Evolutionary conservation across 1,140 invertebrate species (phyloP), one percentile per base, ranked within the genome.

Genomic region (Nasonia vitripennis): DNA sequence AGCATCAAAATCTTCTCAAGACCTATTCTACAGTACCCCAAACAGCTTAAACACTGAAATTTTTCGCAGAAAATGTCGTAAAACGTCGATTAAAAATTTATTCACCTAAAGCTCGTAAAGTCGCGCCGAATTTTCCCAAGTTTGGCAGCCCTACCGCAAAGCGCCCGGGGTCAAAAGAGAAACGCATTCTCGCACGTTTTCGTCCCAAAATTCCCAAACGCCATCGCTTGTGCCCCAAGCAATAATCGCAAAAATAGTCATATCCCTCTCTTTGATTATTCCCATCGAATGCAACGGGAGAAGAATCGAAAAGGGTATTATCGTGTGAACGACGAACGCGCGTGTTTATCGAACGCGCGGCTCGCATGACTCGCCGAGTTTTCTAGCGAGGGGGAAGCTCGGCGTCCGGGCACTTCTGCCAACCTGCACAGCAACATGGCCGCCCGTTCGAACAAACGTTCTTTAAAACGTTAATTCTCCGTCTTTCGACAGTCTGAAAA

Each of bases 331-430:
- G 27, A 71, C 27, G 37, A 68, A 31, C 41, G 27, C 68, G 78
- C 83, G 71, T 81, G 45, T 74, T 81, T 86, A 86, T 86, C 80
- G 84, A 86, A 73, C 84, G 74, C 73, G 73, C 37, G 27, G 31
- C 84, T 86, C 84, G 80, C 34, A 37, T 86, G 84, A 86, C 80
- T 82, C 31, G 45, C 55, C 27, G 23, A 86, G 84, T 86, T 55
- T 14, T 68, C 73, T 77, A 12, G 82, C 11, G 12, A n/a, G 7
- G 5, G 71, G 77, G 83, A 75, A 67, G 71, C 78, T 81, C 68
- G 55, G 7, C 67, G 37, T 78, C 82, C 51, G 11, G 73, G 7
- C 41, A 68, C 20, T 34, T 23, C n/a, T 51, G 27, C 34, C 5
- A 48, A 27, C 14, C 17, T 17, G 3, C 10, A n/a, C 10, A n/a